These are phyloP conservation scores for Eudorcas thomsonii DNA, from an alignment of 2,113 vertebrate species.

Conservation along the genomic window DNA sequence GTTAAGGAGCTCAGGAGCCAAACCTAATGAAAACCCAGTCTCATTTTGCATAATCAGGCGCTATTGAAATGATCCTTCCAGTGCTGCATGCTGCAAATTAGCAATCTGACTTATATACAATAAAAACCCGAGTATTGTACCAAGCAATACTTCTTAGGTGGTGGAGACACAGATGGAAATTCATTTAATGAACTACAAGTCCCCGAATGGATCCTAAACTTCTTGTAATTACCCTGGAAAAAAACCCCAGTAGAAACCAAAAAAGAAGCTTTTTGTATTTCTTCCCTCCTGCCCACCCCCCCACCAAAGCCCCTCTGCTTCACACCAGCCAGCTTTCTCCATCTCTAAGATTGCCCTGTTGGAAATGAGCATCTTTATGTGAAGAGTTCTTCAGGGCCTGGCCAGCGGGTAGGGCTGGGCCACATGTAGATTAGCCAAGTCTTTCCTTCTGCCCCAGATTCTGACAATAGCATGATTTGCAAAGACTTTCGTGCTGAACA, in stretches of 20 bases:
- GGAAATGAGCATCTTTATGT: background rate
- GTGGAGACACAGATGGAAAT: conserved; percentile 72
- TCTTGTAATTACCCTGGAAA: conserved; percentile 76
- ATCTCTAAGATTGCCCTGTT: background rate
- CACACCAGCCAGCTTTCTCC: background rate
- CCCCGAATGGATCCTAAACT: conserved; percentile 68
- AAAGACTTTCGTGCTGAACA: background rate
- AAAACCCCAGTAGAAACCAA: conserved; percentile 62
- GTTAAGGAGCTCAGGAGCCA: conserved; percentile 39
- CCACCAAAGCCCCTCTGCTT: background rate
- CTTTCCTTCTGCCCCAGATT: background rate
- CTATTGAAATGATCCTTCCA: conserved; percentile 61
- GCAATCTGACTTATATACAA: conserved; percentile 72
- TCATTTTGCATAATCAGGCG: conserved; percentile 64
- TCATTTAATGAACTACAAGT: conserved; percentile 75
- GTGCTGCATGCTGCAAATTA: conserved; percentile 65
- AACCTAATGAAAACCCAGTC: conserved; percentile 63
- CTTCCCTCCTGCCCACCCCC: too few relatives aligned
- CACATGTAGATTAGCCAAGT: background rate
- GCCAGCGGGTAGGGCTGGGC: background rate
- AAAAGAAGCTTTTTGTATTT: conserved; percentile 1
- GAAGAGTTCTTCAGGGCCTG: background rate
- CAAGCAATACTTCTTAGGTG: conserved; percentile 67
- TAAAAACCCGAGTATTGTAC: conserved; percentile 65
- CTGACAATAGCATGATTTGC: background rate